Evolutionary conservation across 2,113 vertebrate species (phyloP), one percentile per base, ranked within the genome.

Genomic region (Patagioenas fasciata): DNA sequence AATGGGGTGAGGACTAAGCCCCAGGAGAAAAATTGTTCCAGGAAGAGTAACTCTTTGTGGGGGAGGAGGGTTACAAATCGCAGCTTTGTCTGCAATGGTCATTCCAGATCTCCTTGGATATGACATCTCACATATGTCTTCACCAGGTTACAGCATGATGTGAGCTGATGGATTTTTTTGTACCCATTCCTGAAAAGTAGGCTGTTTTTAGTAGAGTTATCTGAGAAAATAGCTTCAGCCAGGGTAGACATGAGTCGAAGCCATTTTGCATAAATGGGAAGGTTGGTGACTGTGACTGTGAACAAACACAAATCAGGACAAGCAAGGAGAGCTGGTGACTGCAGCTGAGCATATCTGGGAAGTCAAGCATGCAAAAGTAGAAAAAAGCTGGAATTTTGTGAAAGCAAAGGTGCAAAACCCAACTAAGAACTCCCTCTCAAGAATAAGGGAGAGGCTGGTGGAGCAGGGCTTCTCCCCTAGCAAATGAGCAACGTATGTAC

Each of bases 181-280:
- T 73, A 44, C 36, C 36, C 84, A 36, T 28, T 88, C 54, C 64
- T 88, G 64, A 77, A 66, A 88, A 91, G 80, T 5, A 40, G n/a
- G 50, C 64, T 91, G 72, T 24, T 92, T 95, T 78, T 80, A 84
- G 67, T 91, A 89, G n/a, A 88, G 47, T 40, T 83, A 5, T 82
- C 32, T 66, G 75, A 58, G 83, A 73, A 88, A 95, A 80, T 60
- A 85, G 44, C 72, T 86, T 83, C 75, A 86, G 69, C 44, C 57
- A 16, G 26, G 50, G 64, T 6, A 70, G 72, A 56, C 31, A 74
- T 54, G 60, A 91, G 65, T 84, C 60, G 66, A 58, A 47, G 60
- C 25, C 51, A 8, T 50, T 57, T 23, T 57, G 44, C 0, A 1
- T 51, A 73, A 95, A 80, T 20, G 34, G 29, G 75, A 77, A 83